Conservation (phyloP, 2,888 invertebrate species). For the Sarcophaga variegata region DNA sequence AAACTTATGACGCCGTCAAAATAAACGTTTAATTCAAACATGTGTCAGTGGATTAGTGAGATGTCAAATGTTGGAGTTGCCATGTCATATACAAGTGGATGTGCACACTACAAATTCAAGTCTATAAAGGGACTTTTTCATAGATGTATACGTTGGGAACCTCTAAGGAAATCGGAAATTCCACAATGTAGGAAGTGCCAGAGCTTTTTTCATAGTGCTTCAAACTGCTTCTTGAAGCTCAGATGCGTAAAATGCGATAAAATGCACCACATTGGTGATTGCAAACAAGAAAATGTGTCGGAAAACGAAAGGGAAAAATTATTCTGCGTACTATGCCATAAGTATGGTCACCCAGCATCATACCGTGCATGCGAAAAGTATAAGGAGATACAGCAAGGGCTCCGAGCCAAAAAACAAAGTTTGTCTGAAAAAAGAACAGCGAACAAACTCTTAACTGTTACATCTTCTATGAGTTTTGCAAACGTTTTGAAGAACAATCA, state of each 20-base stretch:
- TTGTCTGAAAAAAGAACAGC: too few relatives aligned
- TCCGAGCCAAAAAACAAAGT: slow-evolving; percentile 7
- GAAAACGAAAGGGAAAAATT: slow-evolving; percentile 35
- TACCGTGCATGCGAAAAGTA: background rate
- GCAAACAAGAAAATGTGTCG: background rate
- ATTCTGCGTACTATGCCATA: slow-evolving; percentile 32
- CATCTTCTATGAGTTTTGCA: background rate
- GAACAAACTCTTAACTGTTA: too few relatives aligned
- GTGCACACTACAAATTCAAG: too few relatives aligned
- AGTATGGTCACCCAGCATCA: background rate
- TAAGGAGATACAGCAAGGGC: background rate
- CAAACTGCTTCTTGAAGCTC: too few relatives aligned
- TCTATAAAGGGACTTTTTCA: background rate
- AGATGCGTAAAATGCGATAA: background rate
- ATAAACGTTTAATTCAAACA: too few relatives aligned
- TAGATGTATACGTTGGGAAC: slow-evolving; percentile 30
- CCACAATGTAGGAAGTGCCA: slow-evolving; percentile 21
- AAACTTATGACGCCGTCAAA: too few relatives aligned
- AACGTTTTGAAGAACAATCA: slow-evolving; percentile 20
- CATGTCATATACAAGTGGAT: too few relatives aligned
- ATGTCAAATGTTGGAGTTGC: too few relatives aligned
- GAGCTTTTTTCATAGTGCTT: too few relatives aligned
- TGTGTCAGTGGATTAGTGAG: too few relatives aligned
- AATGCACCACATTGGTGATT: slow-evolving; percentile 39
- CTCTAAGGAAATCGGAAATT: slow-evolving; percentile 34